These are phyloP conservation scores for Nerophis lumbriciformis DNA, from an alignment of 2,113 vertebrate genomes.

Conservation along the genomic window DNA sequence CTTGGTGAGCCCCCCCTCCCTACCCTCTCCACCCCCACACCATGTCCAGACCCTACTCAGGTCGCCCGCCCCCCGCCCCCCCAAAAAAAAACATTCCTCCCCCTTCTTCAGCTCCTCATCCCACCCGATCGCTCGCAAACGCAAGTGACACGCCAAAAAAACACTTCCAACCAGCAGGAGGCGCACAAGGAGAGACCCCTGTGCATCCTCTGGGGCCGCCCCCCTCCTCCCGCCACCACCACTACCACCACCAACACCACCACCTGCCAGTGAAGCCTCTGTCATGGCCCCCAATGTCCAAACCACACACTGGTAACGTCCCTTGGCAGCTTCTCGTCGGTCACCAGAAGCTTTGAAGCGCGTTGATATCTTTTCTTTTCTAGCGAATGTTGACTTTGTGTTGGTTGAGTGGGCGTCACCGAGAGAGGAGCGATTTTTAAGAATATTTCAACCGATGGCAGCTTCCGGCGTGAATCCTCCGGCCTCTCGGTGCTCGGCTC, in stretches of 20 bases:
- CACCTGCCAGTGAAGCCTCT: conserved; percentile 42
- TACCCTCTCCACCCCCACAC: conserved; percentile 34
- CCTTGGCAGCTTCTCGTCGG: conserved; percentile 70
- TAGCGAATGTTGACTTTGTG: conserved; percentile 54
- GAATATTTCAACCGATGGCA: conserved; percentile 70
- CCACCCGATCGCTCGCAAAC: background rate
- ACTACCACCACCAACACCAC: conserved; percentile 9
- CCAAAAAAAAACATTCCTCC: conserved; percentile 23
- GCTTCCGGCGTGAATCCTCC: conserved; percentile 65
- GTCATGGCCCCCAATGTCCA: conserved; percentile 26
- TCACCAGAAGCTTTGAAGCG: conserved; percentile 67
- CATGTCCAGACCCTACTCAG: conserved; percentile 46
- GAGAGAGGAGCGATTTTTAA: conserved; percentile 63
- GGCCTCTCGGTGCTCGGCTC: conserved; percentile 55
- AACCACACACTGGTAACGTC: conserved; percentile 60
- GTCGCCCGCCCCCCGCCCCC: conserved; percentile 32
- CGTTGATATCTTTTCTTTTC: conserved; percentile 38
- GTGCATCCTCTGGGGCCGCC: conserved; percentile 12
- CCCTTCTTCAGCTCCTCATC: background rate
- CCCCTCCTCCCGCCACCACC: conserved; percentile 14
- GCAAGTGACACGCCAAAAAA: background rate
- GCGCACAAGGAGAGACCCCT: conserved; percentile 31
- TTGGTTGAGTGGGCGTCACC: conserved; percentile 60
- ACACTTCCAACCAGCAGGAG: conserved; percentile 12
- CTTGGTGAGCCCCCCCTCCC: conserved; percentile 86